Conservation (phyloP, 1,140 invertebrate genomes). For the Drosophila dunni region DNA sequence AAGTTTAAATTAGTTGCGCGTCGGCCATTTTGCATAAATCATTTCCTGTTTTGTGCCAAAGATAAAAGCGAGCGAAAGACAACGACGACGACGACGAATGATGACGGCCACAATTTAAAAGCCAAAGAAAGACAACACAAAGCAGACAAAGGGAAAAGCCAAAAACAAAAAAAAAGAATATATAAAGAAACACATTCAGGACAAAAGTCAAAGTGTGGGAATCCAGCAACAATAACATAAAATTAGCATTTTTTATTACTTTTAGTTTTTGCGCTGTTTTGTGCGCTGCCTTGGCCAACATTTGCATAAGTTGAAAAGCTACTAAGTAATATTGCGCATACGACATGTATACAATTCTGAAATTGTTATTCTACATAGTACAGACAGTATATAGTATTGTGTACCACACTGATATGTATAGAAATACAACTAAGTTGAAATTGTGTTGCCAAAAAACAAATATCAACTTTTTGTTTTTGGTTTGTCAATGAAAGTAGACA, state of each 20-base stretch:
- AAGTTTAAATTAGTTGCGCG: slow-evolving; percentile 75
- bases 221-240: slow-evolving; percentile 78
- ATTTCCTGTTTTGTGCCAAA: slow-evolving; percentile 74
- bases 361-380: slow-evolving; percentile 8
- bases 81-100: slow-evolving; percentile 34
- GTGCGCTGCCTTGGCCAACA: slow-evolving; percentile 24
- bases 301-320: slow-evolving; percentile 74
- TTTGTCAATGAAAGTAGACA: background rate
- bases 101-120: slow-evolving; percentile 47
- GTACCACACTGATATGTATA: background rate
- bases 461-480: slow-evolving; percentile 21
- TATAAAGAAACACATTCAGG: slow-evolving; percentile 21
- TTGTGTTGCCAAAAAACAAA: slow-evolving; percentile 38
- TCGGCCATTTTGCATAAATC: slow-evolving; percentile 75
- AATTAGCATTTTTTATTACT: slow-evolving; percentile 82
- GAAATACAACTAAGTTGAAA: slow-evolving; percentile 29
- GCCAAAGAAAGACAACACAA: slow-evolving; percentile 47
- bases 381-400: background rate
- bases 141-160: slow-evolving; percentile 34
- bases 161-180: no score
- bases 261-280: slow-evolving; percentile 62
- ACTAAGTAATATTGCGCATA: slow-evolving; percentile 73
- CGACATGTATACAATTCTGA: slow-evolving; percentile 45
- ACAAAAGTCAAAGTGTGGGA: slow-evolving; percentile 50
- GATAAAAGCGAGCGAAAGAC: slow-evolving; percentile 66